A percentile compares a stretch with the other conserved stretches of the same genome.
Evolutionary conservation across 2,888 invertebrate genomes (phyloP).

Genomic region (Brenthis daphne): DNA sequence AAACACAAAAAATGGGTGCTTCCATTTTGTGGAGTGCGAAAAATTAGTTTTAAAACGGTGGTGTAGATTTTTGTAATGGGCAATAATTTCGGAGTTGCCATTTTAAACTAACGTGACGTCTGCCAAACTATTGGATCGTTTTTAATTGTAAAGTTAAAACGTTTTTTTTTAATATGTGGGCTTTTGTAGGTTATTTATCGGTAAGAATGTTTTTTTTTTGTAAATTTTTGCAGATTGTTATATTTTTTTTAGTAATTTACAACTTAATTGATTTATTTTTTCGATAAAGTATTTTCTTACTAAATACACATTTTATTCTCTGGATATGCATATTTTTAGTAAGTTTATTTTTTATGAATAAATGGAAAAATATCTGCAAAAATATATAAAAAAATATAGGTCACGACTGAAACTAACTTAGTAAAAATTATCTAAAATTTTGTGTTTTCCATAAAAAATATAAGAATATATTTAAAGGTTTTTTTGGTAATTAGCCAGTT

Average conservation of each 20-base stretch:
- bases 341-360: background rate
- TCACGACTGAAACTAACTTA: constrained; percentile 14
- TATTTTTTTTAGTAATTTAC: constrained; percentile 25
- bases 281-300: background rate
- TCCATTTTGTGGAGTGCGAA: constrained; percentile 64
- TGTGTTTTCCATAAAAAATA: background rate
- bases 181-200: constrained; percentile 18
- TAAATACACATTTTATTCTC: background rate
- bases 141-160: constrained; percentile 6
- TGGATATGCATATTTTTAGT: constrained; percentile 1
- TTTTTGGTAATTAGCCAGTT: background rate
- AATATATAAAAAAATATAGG: constrained; percentile 10
- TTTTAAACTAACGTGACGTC: constrained; percentile 10
- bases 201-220: constrained; percentile 17
- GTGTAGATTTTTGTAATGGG: constrained; percentile 32
- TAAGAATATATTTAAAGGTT: too few relatives aligned
- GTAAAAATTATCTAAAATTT: constrained; percentile 7
- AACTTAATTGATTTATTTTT: constrained; percentile 16
- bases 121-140: constrained; percentile 16
- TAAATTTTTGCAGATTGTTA: constrained; percentile 27
- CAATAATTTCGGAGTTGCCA: constrained; percentile 28
- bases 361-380: constrained; percentile 22
- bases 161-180: constrained; percentile 11
- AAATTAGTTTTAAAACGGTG: constrained; percentile 29
- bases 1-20: constrained; percentile 61